Percentiles rank a stretch among this genome's conserved stretches.
phyloP scores from a whole-genome alignment of 2,797 vertebrate species.

The Stomatorhinus walkeri region DNA sequence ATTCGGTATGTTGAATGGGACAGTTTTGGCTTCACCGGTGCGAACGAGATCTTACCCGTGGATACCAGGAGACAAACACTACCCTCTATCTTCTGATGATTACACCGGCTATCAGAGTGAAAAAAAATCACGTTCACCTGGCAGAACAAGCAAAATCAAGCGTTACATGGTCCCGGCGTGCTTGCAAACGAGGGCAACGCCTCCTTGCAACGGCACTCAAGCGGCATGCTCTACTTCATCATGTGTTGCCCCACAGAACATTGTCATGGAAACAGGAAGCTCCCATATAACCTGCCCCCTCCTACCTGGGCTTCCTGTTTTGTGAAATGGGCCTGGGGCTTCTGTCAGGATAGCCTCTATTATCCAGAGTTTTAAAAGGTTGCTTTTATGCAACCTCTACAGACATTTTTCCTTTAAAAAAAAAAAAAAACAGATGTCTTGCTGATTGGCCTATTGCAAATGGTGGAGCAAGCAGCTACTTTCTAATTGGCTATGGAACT shows the following conservation, averaged over 20 bases:
- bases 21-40: not conserved
- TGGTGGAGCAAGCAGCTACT: not conserved
- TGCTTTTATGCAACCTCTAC: not conserved
- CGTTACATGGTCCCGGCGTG: not conserved
- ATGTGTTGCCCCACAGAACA: not conserved
- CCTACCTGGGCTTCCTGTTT: not conserved
- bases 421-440: not conserved
- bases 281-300: not conserved
- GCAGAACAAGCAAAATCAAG: not conserved
- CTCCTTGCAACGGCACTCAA: not conserved
- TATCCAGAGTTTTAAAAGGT: not conserved
- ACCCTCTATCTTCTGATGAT: not conserved
- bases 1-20: not conserved
- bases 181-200: not conserved
- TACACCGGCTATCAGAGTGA: not conserved
- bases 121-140: not conserved
- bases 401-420: not conserved
- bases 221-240: not conserved
- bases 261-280: not conserved
- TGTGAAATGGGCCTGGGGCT: not conserved
- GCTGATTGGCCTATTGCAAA: not conserved
- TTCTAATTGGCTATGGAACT: not conserved
- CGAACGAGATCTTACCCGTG: not conserved
- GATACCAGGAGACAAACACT: not conserved
- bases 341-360: not conserved